These are phyloP conservation scores for Scopus umbretta DNA, from an alignment of 2,113 vertebrate genomes.

Conservation along the genomic window DNA sequence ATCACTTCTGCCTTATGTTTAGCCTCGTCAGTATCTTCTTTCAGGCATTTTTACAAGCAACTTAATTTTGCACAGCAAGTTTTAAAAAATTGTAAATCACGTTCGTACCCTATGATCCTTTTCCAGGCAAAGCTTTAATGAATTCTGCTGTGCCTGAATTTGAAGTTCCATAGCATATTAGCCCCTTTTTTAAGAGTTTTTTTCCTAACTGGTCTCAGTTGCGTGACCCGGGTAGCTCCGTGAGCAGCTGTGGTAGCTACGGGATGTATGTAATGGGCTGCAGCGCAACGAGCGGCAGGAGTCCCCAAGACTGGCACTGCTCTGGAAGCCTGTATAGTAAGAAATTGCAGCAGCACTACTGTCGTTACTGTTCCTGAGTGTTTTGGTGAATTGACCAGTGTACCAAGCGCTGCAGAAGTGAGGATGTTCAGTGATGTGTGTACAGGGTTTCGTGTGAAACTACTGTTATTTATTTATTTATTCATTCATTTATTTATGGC, in stretches of 20 bases:
- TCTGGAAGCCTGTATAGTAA: neutral
- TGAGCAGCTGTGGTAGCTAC: neutral
- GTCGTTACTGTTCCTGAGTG: neutral
- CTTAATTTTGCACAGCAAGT: neutral
- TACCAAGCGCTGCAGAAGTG: neutral
- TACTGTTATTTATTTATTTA: too few relatives aligned
- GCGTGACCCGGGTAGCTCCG: rapidly evolving
- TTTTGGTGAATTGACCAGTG: neutral
- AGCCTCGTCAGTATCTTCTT: neutral
- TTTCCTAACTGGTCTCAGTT: neutral
- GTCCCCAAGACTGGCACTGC: neutral
- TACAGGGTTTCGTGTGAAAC: neutral
- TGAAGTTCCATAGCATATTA: neutral
- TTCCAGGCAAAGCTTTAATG: neutral
- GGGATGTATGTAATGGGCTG: neutral
- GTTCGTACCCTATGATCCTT: neutral
- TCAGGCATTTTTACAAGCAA: neutral
- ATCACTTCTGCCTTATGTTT: neutral
- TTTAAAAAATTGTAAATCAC: neutral
- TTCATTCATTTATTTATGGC: neutral
- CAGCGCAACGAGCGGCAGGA: neutral
- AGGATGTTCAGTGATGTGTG: neutral
- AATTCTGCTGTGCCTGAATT: neutral
- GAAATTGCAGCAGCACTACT: neutral
- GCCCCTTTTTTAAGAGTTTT: neutral